Evolutionary conservation across 2,113 vertebrate species (phyloP).

Genomic region (Syrrhaptes paradoxus): DNA sequence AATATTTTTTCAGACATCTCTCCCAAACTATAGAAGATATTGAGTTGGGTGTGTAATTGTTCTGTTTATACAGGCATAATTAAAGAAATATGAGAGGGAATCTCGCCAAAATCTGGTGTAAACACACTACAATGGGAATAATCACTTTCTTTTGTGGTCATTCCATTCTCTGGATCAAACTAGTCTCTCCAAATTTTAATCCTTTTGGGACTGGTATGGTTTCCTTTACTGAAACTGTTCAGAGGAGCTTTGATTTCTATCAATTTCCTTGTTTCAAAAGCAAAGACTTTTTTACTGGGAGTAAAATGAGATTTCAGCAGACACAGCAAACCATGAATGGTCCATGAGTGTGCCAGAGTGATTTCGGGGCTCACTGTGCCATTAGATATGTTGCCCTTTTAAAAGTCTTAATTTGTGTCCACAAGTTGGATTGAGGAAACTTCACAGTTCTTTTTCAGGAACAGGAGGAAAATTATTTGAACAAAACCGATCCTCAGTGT

Average conservation of each 20-base stretch:
- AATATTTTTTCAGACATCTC: background rate
- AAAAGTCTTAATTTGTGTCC: background rate
- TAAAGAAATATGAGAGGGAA: conserved; percentile 23
- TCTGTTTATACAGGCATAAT: conserved; percentile 41
- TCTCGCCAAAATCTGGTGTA: conserved; percentile 41
- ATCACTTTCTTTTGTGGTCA: conserved; percentile 22
- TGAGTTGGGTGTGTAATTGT: background rate
- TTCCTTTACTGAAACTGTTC: conserved; percentile 22
- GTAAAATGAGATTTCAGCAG: background rate
- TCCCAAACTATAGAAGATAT: conserved; percentile 14
- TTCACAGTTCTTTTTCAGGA: background rate
- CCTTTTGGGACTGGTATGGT: background rate
- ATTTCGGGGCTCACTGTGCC: background rate
- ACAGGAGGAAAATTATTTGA: background rate
- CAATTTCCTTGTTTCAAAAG: background rate
- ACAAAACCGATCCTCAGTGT: background rate
- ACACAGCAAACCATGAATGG: background rate
- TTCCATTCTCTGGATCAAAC: conserved; percentile 11
- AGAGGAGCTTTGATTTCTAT: conserved; percentile 12
- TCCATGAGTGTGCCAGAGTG: background rate
- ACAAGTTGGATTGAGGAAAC: background rate
- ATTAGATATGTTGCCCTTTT: background rate
- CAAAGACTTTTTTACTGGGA: background rate
- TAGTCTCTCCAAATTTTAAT: background rate
- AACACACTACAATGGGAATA: conserved; percentile 21